Conservation (phyloP, 2,888 invertebrate genomes). For the Pachycephus smyrnensis region DNA sequence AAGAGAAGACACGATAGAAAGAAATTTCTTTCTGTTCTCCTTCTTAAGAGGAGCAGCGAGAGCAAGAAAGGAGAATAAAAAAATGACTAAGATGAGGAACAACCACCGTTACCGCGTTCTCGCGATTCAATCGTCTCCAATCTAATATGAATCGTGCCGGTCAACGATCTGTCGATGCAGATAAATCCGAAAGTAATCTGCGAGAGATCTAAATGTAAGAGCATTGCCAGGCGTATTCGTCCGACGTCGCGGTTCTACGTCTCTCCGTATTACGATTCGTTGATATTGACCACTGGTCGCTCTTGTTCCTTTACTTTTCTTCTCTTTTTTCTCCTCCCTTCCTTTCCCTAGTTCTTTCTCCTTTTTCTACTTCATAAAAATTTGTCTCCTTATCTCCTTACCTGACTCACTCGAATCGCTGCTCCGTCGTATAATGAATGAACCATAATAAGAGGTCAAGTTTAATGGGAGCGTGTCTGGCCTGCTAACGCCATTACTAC, state of each 20-base stretch:
- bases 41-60: neutral
- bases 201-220: neutral
- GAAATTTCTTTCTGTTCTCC: no score
- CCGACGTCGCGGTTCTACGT: neutral
- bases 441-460: neutral
- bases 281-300: neutral
- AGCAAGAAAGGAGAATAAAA: neutral
- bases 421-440: neutral
- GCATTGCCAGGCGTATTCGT: neutral
- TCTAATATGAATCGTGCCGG: neutral
- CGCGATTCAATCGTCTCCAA: neutral
- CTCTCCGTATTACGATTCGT: neutral
- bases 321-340: neutral
- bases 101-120: slow-evolving; percentile 1
- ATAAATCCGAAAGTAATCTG: slow-evolving; percentile 9
- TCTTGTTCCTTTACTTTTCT: neutral
- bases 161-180: slow-evolving; percentile 3
- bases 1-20: no score
- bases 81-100: neutral
- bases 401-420: neutral
- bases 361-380: no score
- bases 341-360: no score
- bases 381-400: no score
- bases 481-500: neutral
- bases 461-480: neutral